Evolutionary conservation across 2,888 invertebrate genomes (phyloP), one percentile per base, ranked within the genome.

Genomic region (Eristalis arbustorum): DNA sequence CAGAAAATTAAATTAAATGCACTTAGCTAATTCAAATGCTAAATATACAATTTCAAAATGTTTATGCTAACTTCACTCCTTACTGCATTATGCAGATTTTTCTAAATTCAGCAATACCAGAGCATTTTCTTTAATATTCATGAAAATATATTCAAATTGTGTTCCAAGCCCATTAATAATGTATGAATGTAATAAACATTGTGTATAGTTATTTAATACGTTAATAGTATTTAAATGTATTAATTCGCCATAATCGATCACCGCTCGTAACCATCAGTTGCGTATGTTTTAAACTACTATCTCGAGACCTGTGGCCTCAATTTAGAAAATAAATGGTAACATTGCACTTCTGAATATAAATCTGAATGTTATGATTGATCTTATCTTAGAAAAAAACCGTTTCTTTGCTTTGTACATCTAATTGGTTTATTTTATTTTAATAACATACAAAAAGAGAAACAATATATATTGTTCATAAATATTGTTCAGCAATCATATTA

Each of bases 291-390:
- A 23, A 3, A 37, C 62, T 62, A 37, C 56, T 56, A 63, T 31
- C 18, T 18, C 49, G 18, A 49, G 49, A 49, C 49, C 49, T 49
- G 49, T 49, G 49, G n/a, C 18, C 49, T 49, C 49, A 49, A 49
- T n/a, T 59, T 59, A 14, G 25, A 62, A 69, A 64, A 74, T 25
- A 59, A 68, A 40, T 25, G 59, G 59, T 66, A 72, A 57, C 80
- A 84, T 84, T 84, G 84, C 81, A 84, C 81, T 78, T 72, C 57
- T 59, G 22, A 63, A 77, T 62, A 71, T 69, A 49, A 49, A 37
- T 61, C 37, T 62, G 23, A 61, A 23, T 63, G 13, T 56, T 63
- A 63, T 69, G 40, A 69, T 59, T 49, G 18, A 49, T 18, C 49
- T 76, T 40, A 18, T 40, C 25, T 49, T 56, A 23, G 25, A 10